Evolutionary conservation across 2,888 invertebrate species (phyloP).

Genomic region (Sclerodermus sp.): DNA sequence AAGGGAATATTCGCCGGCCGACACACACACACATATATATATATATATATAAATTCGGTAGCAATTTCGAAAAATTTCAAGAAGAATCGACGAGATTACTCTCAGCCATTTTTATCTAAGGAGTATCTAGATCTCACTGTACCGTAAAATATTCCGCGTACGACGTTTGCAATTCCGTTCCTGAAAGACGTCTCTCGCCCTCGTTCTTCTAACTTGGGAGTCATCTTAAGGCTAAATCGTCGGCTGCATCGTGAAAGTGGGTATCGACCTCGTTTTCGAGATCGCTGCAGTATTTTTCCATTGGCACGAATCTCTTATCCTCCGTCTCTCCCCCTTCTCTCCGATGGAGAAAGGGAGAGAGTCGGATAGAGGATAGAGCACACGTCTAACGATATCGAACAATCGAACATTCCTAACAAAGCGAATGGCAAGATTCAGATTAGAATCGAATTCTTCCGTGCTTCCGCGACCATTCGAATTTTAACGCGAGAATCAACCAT

Average conservation of each 20-base stretch:
- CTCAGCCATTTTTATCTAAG: no score
- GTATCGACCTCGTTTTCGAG: conserved; percentile 24
- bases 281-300: conserved; percentile 31
- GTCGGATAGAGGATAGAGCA: conserved; percentile 1
- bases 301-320: conserved; percentile 14
- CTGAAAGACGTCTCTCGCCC: conserved; percentile 11
- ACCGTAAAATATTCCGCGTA: conserved; percentile 4
- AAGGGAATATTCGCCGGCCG: no score
- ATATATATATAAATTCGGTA: no score
- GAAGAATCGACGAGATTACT: no score
- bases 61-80: no score
- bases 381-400: conserved; percentile 19
- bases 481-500: no score
- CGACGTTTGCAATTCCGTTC: conserved; percentile 19
- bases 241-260: conserved; percentile 20
- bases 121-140: no score
- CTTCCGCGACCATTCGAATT: background rate
- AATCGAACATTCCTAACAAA: conserved; percentile 18
- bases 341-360: conserved; percentile 3
- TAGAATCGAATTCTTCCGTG: conserved; percentile 22
- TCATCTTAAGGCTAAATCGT: conserved; percentile 22
- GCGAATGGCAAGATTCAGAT: conserved; percentile 24
- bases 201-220: background rate
- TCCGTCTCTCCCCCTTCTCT: conserved; percentile 6
- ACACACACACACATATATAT: no score